Base-by-base conservation (phyloP, 2,888 invertebrate species). In the Leucania comma region DNA sequence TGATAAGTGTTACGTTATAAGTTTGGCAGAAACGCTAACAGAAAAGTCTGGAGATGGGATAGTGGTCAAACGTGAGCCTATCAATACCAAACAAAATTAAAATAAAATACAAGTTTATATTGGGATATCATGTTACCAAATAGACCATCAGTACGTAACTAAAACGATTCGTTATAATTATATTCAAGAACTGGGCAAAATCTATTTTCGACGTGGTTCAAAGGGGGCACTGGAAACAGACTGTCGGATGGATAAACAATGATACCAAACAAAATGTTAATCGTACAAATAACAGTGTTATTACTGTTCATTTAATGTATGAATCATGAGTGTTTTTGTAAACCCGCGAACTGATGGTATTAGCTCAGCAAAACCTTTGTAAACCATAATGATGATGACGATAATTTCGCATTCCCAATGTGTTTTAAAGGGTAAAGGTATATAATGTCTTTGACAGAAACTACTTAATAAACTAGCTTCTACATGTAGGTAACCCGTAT, bases 121-220 rank as follows among this genome's bases (percentile, higher is more conserved):
- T 14, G 32, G 32, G 24, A n/a, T 57, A 50, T 54, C 20, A 1
- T 3, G 12, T 72, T 51, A 57, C 42, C 22, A 58, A 24, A 1
- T 2, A 12, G 1, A 32, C 17, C n/a, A 14, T 35, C 24, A 14
- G 3, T 35, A 26, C 12, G 2, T 29, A 38, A 20, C 12, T 0
- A 3, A 24, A 26, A 35, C 14, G 20, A 35, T 20, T 59, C 24
- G 6, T 26, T 24, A 14, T 1, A 4, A 4, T 26, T 24, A 14
- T 1, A 4, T 56, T 1, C n/a, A 32, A n/a, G n/a, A 32, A 32
- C 32, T 26, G 14, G 3, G 2, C 0, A 20, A 10, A 32, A 38
- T 65, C 72, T 72, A 75, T 65, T 75, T 29, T 26, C 35, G 35
- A 9, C 20, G 20, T 17, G 38, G n/a, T 42, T 72, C 50, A 72